phyloP scores from a whole-genome alignment of 64 coral and sea anemone genomes.

The Actinia equina region DNA sequence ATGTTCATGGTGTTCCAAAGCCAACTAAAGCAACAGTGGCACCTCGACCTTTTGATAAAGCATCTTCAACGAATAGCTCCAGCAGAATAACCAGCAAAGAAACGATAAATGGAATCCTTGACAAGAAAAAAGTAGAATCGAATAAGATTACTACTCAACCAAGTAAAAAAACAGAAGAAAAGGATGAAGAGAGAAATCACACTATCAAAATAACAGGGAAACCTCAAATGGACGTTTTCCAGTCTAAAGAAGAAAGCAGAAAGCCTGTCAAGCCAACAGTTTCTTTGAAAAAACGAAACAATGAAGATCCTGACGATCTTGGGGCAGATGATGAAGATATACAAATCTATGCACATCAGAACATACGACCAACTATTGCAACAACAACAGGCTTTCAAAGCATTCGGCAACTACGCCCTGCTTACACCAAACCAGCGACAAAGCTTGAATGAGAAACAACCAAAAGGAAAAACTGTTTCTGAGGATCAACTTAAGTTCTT shows the following conservation, averaged over 20 bases:
- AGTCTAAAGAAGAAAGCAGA: background rate
- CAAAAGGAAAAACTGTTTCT: background rate
- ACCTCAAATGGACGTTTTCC: background rate
- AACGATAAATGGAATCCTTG: background rate
- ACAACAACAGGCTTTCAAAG: background rate
- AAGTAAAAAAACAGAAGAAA: background rate
- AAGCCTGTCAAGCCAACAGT: background rate
- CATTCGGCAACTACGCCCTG: background rate
- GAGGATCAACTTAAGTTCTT: background rate
- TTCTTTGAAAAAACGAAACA: background rate
- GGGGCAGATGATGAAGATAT: conserved; percentile 20
- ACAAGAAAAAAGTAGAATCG: background rate
- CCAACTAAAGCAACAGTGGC: background rate
- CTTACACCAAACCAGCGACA: background rate
- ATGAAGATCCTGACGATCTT: conserved; percentile 47
- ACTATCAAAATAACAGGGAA: background rate
- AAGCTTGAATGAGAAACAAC: background rate
- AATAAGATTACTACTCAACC: background rate
- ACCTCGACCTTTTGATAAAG: background rate
- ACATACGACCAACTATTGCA: background rate
- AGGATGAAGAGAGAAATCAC: background rate
- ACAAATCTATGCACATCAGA: background rate
- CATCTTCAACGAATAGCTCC: background rate
- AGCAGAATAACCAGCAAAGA: background rate
- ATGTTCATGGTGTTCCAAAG: background rate